A percentile compares a stretch with the other conserved stretches of the same genome.
Evolutionary conservation across 2,888 invertebrate species (phyloP).

Genomic region (Muscina levida): DNA sequence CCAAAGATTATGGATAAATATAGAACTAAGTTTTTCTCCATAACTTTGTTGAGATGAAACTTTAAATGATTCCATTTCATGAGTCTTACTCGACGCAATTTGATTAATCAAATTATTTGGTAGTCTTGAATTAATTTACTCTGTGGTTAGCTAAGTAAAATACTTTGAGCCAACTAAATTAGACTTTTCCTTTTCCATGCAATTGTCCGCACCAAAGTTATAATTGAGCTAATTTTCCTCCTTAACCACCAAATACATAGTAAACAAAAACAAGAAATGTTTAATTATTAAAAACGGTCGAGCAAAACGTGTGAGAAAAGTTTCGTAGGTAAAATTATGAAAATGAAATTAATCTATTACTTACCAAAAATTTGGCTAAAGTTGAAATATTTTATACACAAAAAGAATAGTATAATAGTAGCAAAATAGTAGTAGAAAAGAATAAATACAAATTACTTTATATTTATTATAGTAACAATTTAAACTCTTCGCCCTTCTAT

Average conservation of each 20-base stretch:
- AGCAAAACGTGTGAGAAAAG: background rate
- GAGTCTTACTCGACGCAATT: background rate
- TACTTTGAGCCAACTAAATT: too few species aligned
- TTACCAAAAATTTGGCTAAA: too few species aligned
- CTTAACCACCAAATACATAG: too few species aligned
- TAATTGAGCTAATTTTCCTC: conserved; percentile 30
- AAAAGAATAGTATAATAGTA: too few species aligned
- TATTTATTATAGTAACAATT: too few species aligned
- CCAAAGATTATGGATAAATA: background rate
- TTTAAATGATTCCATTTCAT: conserved; percentile 28
- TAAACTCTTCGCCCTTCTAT: too few species aligned
- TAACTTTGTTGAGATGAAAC: conserved; percentile 23
- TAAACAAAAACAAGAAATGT: background rate
- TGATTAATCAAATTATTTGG: conserved; percentile 28
- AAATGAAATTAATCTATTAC: background rate
- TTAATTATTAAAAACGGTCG: background rate
- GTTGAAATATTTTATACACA: too few species aligned
- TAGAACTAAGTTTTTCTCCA: background rate
- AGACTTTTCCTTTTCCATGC: conserved; percentile 13
- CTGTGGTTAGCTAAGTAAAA: background rate
- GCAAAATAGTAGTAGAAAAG: too few species aligned
- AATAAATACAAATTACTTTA: too few species aligned
- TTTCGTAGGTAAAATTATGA: background rate
- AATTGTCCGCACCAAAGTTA: conserved; percentile 1
- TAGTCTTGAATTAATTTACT: background rate